Evolutionary conservation across 2,797 vertebrate species (phyloP), one percentile per base, ranked within the genome.

Genomic region (Distichodus sexfasciatus): DNA sequence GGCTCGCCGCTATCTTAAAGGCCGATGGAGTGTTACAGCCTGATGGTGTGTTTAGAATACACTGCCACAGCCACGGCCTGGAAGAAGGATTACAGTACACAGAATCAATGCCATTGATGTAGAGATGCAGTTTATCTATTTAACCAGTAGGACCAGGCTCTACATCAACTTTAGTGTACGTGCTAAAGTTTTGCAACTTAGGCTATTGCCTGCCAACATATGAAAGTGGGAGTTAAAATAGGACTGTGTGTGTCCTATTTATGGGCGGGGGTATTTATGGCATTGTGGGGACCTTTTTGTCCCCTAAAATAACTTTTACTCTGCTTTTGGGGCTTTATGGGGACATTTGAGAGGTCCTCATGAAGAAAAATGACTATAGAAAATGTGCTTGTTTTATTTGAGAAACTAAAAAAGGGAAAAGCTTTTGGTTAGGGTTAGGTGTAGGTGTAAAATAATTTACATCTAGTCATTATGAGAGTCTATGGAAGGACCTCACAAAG

Each of bases 101-200:
- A 46, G 53, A 73, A 76, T 79, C 71, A 64, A 71, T 76, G 64
- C 59, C 66, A 55, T 55, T 51, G 54, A 68, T 71, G 70, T 51
- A 41, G 51, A 65, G 64, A 71, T 70, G 63, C 36, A 19, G 67
- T 74, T 72, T 71, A 76, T 73, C 69, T 64, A 64, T 47, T 38
- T 61, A 44, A 68, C 44, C 60, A 38, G 43, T 60, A 53, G 36
- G 10, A 36, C 66, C 73, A 50, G 43, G 38, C 36, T 43, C 24
- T 46, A 38, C 62, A 60, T 69, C n/a, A 64, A 51, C 36, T 68
- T 75, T 54, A 28, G 64, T 67, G 44, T 19, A 57, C 10, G 17
- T 6, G 23, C 14, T 64, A 31, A 67, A 36, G 35, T 71, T 59
- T 41, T 48, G 29, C 24, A 65, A 26, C 23, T 40, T 50, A 15